Conservation (phyloP, 1,140 invertebrate genomes). For the Procambarus clarkii region DNA sequence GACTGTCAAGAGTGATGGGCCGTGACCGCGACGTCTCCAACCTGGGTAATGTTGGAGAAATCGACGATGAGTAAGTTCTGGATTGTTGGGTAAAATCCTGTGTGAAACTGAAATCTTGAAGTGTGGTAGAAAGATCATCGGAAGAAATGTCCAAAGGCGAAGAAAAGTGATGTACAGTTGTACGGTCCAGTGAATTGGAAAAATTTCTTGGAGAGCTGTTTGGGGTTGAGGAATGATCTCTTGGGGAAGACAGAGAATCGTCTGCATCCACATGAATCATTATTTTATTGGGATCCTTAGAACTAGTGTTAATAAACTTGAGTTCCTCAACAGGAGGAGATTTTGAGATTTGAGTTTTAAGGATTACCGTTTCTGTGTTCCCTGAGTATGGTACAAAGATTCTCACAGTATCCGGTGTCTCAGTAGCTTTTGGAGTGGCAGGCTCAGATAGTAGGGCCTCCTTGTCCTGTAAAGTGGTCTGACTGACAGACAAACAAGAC, state of each 20-base stretch:
- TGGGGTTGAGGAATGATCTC: conserved; percentile 36
- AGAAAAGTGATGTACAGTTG: conserved; percentile 25
- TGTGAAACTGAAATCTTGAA: conserved; percentile 45
- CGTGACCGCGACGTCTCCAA: conserved; percentile 53
- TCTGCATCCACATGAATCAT: conserved; percentile 71
- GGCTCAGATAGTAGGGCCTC: conserved; percentile 66
- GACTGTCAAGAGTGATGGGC: conserved; percentile 66
- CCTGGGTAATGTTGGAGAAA: conserved; percentile 51
- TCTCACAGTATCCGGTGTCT: conserved; percentile 72
- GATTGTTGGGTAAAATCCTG: conserved; percentile 15
- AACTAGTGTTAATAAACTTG: neutral
- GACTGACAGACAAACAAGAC: conserved; percentile 68
- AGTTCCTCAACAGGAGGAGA: conserved; percentile 26
- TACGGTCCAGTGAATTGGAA: neutral
- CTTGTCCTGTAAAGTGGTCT: conserved; percentile 62
- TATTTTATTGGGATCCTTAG: conserved; percentile 72
- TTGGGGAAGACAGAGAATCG: conserved; percentile 55
- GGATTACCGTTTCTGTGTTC: conserved; percentile 26
- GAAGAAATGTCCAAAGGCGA: conserved; percentile 32
- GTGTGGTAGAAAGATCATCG: conserved; percentile 34
- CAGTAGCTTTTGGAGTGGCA: conserved; percentile 71
- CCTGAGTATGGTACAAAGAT: conserved; percentile 73
- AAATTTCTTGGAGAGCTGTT: conserved; percentile 53
- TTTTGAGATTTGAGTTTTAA: conserved; percentile 28
- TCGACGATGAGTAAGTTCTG: conserved; percentile 23